These are phyloP conservation scores for Patella ulyssiponensis DNA, from an alignment of 2,888 invertebrate species.

Conservation along the genomic window DNA sequence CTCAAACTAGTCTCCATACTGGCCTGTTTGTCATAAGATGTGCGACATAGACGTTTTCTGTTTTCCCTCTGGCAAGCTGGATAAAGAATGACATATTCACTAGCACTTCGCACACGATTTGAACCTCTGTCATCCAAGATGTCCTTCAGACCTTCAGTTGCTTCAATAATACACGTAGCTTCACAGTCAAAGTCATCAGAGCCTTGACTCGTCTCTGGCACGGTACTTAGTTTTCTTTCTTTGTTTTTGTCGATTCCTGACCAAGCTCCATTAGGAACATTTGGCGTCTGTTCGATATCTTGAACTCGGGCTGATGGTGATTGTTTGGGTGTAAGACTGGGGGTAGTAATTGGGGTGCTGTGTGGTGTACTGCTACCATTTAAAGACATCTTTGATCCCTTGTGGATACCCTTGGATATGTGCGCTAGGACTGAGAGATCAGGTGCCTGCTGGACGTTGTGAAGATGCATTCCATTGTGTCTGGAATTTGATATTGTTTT, in stretches of 20 bases:
- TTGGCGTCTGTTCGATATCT: not conserved
- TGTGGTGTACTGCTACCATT: slow-evolving; percentile 39
- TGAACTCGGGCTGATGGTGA: not conserved
- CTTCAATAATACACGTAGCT: slow-evolving; percentile 11
- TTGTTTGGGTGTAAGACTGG: not conserved
- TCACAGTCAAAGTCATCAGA: slow-evolving; percentile 31
- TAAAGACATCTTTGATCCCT: slow-evolving; percentile 39
- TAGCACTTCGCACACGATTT: slow-evolving; percentile 40
- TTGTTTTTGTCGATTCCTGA: slow-evolving; percentile 23
- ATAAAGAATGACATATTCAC: slow-evolving; percentile 52
- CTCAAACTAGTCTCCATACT: slow-evolving; percentile 31
- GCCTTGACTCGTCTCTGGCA: slow-evolving; percentile 42
- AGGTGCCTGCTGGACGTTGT: slow-evolving; percentile 41
- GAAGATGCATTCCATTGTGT: slow-evolving; percentile 46
- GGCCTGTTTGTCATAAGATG: slow-evolving; percentile 19
- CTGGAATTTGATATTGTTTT: slow-evolving; percentile 52
- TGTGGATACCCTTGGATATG: slow-evolving; percentile 41
- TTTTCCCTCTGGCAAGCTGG: slow-evolving; percentile 26
- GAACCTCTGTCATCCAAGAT: slow-evolving; percentile 34
- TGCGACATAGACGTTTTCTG: slow-evolving; percentile 16
- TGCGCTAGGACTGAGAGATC: slow-evolving; percentile 48
- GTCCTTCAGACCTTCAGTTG: slow-evolving; percentile 34
- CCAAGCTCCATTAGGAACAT: slow-evolving; percentile 6
- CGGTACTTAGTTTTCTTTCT: slow-evolving; percentile 47
- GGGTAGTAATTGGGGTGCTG: not conserved